Conservation (phyloP, 2,113 vertebrate genomes). For the Solea senegalensis region DNA sequence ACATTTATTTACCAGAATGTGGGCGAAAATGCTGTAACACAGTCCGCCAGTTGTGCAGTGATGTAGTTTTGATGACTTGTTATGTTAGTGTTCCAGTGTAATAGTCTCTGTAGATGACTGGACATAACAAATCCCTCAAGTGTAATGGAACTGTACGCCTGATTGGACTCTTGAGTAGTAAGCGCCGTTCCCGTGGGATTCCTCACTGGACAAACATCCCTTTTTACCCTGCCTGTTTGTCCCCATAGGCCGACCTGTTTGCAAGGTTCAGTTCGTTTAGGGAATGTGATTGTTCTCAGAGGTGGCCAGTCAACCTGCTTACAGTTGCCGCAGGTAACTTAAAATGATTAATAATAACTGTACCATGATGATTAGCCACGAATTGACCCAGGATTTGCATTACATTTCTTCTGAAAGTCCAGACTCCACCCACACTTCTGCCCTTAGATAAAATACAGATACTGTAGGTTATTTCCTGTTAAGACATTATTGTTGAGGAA, state of each 20-base stretch:
- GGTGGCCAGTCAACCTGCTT: constrained; percentile 27
- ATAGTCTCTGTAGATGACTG: constrained; percentile 25
- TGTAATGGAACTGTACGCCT: constrained; percentile 33
- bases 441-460: too few species aligned
- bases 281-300: constrained; percentile 45
- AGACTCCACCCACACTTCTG: too few species aligned
- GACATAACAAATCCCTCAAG: constrained; percentile 51
- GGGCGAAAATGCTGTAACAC: not conserved
- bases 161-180: constrained; percentile 67
- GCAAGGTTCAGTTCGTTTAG: constrained; percentile 27
- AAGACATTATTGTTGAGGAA: too few species aligned
- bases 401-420: too few species aligned
- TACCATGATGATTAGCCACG: too few species aligned
- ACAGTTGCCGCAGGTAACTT: not conserved
- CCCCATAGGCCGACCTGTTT: constrained; percentile 51
- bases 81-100: constrained; percentile 26
- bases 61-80: constrained; percentile 11
- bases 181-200: constrained; percentile 38
- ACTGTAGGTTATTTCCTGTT: too few species aligned
- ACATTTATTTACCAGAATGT: not conserved
- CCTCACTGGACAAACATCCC: constrained; percentile 64
- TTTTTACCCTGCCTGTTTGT: constrained; percentile 13
- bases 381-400: too few species aligned
- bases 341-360: not conserved
- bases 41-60: not conserved